Percentiles rank a stretch among this genome's conserved stretches.
Evolutionary conservation across 2,888 invertebrate species (phyloP).

Genomic region (Pinctada fucata): DNA sequence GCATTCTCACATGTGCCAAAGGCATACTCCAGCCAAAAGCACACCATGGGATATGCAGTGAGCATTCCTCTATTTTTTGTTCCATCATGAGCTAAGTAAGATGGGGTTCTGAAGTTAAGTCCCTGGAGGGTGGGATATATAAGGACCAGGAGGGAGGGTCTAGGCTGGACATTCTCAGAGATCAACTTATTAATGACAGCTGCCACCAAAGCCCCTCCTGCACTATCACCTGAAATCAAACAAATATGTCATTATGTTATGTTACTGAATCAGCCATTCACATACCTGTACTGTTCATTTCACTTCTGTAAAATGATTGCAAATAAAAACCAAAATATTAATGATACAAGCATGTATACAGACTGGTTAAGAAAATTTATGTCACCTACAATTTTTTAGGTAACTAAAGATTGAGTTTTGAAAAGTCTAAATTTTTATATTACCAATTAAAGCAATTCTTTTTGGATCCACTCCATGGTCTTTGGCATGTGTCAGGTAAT

Average conservation of each 20-base stretch:
- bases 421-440: too few relatives aligned
- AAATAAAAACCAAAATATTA: too few relatives aligned
- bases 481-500: constrained; percentile 56
- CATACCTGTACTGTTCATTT: neutral
- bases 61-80: constrained; percentile 38
- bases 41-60: constrained; percentile 42
- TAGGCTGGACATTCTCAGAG: constrained; percentile 28
- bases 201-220: constrained; percentile 17
- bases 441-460: constrained; percentile 24
- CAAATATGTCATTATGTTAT: neutral
- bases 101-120: constrained; percentile 69
- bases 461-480: constrained; percentile 12
- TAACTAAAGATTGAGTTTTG: too few relatives aligned
- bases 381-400: too few relatives aligned
- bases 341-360: too few relatives aligned
- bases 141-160: constrained; percentile 45
- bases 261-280: too few relatives aligned
- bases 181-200: constrained; percentile 2
- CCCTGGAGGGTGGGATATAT: constrained; percentile 56
- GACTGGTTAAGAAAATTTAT: too few relatives aligned
- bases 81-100: constrained; percentile 41
- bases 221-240: constrained; percentile 22
- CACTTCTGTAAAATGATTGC: too few relatives aligned
- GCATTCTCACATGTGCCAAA: constrained; percentile 38
- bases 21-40: constrained; percentile 50